A percentile compares a stretch with the other conserved stretches of the same genome.
phyloP scores from a whole-genome alignment of 1,140 invertebrate genomes.

The Nebria ingens region DNA sequence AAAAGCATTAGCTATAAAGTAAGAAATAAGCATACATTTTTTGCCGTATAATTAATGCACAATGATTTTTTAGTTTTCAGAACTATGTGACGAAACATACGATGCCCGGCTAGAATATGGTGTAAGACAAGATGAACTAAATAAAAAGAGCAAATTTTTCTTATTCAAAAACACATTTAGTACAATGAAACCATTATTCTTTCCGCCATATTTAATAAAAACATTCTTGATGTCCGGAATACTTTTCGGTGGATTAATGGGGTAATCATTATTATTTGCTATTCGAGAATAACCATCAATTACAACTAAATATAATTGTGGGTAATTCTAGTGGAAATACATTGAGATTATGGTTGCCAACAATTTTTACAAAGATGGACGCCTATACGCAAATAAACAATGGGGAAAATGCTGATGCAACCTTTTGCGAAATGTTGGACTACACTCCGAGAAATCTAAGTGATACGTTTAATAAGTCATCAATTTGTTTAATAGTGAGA shows the following conservation, averaged over 20 bases:
- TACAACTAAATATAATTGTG: no score
- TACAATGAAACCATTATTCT: background rate
- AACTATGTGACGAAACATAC: background rate
- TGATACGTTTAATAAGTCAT: background rate
- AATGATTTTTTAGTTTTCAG: background rate
- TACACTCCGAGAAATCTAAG: background rate
- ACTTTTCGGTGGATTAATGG: background rate
- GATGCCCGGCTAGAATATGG: no score
- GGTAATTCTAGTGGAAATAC: constrained; percentile 35
- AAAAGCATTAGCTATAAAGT: no score
- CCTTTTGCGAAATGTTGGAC: constrained; percentile 23
- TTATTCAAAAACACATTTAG: no score
- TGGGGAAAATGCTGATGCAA: constrained; percentile 13
- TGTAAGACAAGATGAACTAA: no score
- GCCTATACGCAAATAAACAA: constrained; percentile 19
- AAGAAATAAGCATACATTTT: background rate
- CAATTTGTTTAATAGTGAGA: background rate
- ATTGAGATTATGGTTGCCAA: constrained; percentile 48
- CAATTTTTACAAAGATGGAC: constrained; percentile 45
- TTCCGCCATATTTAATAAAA: background rate
- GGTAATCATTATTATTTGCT: background rate
- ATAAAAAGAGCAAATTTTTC: no score
- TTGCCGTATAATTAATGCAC: background rate
- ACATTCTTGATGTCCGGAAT: background rate
- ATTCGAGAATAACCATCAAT: no score